Base-by-base conservation (phyloP, 2,888 invertebrate genomes). In the Galerucella nymphaeae region DNA sequence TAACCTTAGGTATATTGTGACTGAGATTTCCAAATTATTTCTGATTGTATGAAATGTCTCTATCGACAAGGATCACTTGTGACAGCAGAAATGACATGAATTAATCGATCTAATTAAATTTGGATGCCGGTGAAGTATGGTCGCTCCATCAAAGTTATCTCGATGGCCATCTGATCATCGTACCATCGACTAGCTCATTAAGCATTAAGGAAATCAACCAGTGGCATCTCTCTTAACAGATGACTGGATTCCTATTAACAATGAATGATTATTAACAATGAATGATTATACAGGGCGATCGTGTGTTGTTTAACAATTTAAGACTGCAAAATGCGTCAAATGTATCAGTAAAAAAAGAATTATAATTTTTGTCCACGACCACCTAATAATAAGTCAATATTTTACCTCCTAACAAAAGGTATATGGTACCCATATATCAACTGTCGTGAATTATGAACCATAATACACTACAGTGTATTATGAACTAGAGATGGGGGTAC, bases 21-120 rank as follows among this genome's bases (percentile, higher is more conserved):
- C 2, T 30, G 30, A 8, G 30, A 30, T 30, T 30, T 8, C 5
- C 8, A 30, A 30, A 30, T 13, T 45, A 45, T 50, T 50, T 50
- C 14, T 45, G 2, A 11, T 14, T 45, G 42, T 45, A 50, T 14
- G 8, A 8, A n/a, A n/a, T 53, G 23, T 18, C 14, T 20, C 10
- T 58, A 41, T 69, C 38, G 62, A 18, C 14, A n/a, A 61, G 23
- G 70, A 75, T 75, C 48, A 59, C n/a, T 38, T 30, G n/a, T 67
- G 73, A 73, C 75, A 64, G 70, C 66, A 48, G 55, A 68, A 69
- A 68, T 64, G 70, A 70, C 75, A 66, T 68, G 64, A 70, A 72
- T 73, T 70, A 72, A 74, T 76, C 68, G 73, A 72, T 73, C 65
- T 74, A 74, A 76, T 74, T 76, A 76, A 76, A 74, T 72, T 73